Evolutionary conservation across 2,113 vertebrate species (phyloP).

Genomic region (Cryptoleucopteryx plumbea): DNA sequence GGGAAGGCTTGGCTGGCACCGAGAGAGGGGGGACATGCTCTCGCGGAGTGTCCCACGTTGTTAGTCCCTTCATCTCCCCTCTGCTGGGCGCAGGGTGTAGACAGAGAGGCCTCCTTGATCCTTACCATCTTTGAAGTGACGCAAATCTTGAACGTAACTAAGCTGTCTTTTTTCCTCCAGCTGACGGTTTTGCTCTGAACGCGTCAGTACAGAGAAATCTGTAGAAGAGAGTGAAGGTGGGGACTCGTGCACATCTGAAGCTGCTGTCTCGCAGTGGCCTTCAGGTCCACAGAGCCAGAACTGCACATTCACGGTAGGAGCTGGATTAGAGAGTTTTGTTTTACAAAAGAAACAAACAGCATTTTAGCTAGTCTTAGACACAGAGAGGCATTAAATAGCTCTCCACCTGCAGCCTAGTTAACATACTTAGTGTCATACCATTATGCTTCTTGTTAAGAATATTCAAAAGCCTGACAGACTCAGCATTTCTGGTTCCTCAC

Average conservation of each 20-base stretch:
- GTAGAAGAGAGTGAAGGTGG: neutral
- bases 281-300: neutral
- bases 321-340: neutral
- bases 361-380: neutral
- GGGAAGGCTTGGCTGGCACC: accelerated
- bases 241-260: neutral
- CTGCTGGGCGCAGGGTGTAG: neutral
- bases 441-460: neutral
- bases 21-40: accelerated
- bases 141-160: neutral
- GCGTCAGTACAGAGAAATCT: neutral
- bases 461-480: neutral
- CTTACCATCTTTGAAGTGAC: neutral
- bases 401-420: neutral
- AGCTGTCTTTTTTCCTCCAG: neutral
- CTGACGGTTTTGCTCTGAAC: neutral
- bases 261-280: neutral
- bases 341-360: neutral
- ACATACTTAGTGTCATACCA: neutral
- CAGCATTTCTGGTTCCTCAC: neutral
- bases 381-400: neutral
- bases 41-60: accelerated
- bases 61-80: neutral
- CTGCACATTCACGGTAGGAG: neutral
- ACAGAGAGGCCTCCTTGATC: neutral